phyloP scores from a whole-genome alignment of 2,888 invertebrate species.

The Pheosia gnoma region DNA sequence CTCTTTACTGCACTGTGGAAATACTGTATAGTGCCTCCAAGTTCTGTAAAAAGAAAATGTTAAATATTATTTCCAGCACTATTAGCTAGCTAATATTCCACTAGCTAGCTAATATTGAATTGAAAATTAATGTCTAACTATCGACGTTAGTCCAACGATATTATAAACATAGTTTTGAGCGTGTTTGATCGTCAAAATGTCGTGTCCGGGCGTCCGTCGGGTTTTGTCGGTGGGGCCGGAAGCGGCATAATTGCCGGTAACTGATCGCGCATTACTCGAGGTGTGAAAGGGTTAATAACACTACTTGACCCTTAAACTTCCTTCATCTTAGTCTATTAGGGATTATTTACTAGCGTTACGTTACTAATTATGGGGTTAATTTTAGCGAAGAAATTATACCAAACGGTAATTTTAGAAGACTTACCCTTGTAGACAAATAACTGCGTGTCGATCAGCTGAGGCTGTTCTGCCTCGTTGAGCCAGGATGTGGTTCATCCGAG shows the following conservation, averaged over 20 bases:
- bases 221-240: slow-evolving; percentile 65
- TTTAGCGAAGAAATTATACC: neutral
- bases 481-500: too few relatives aligned
- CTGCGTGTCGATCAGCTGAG: too few relatives aligned
- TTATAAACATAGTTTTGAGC: slow-evolving; percentile 34
- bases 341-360: slow-evolving; percentile 18
- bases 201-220: slow-evolving; percentile 54
- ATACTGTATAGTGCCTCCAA: too few relatives aligned
- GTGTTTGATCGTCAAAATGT: slow-evolving; percentile 13
- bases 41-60: too few relatives aligned
- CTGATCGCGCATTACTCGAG: slow-evolving; percentile 73
- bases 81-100: too few relatives aligned
- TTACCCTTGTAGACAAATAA: too few relatives aligned
- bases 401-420: neutral
- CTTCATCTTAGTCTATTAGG: slow-evolving; percentile 49
- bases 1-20: too few relatives aligned
- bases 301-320: slow-evolving; percentile 73
- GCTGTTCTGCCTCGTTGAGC: too few relatives aligned
- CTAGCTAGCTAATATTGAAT: too few relatives aligned
- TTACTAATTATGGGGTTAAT: slow-evolving; percentile 12
- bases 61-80: too few relatives aligned
- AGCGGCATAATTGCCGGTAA: slow-evolving; percentile 75
- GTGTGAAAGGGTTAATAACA: slow-evolving; percentile 82
- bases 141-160: slow-evolving; percentile 1
- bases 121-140: too few relatives aligned